Evolutionary conservation across 2,888 invertebrate species (phyloP).

Genomic region (Xestia c-nigrum): DNA sequence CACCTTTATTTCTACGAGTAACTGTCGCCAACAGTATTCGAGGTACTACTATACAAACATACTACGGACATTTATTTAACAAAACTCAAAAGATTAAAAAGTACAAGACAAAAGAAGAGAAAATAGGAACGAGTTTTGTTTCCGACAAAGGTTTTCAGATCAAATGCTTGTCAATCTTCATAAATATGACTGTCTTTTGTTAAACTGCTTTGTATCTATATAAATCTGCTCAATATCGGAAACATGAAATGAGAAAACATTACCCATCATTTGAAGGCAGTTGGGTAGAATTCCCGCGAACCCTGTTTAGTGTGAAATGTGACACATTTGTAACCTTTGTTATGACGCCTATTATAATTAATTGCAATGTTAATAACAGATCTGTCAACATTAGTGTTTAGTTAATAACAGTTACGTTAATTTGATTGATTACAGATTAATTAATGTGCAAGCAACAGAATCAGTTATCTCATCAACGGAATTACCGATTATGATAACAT

Average conservation of each 20-base stretch:
- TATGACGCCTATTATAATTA: conserved; percentile 15
- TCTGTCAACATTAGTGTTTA: conserved; percentile 11
- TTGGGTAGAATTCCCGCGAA: not conserved
- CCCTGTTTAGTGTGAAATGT: not conserved
- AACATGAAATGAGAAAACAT: not conserved
- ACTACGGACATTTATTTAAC: conserved; percentile 8
- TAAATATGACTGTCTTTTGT: conserved; percentile 13
- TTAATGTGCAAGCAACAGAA: not conserved
- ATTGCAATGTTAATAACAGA: conserved; percentile 31
- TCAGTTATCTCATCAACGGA: not conserved
- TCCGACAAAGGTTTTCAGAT: not conserved
- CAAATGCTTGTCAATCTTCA: conserved; percentile 13
- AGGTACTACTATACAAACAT: not conserved
- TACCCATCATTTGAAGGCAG: not conserved
- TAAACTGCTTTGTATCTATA: not conserved
- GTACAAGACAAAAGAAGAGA: not conserved
- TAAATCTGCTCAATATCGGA: not conserved
- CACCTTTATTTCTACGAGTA: conserved; percentile 45
- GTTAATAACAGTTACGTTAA: conserved; percentile 3
- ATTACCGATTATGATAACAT: not conserved
- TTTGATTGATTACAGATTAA: conserved; percentile 24
- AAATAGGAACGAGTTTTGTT: conserved; percentile 10
- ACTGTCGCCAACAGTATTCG: conserved; percentile 13
- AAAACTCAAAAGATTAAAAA: conserved; percentile 13
- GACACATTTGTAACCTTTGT: not conserved